Percentiles rank a stretch among this genome's conserved stretches.
Conservation (phyloP, 1,140 invertebrate genomes). For the Drosophila varians region DNA sequence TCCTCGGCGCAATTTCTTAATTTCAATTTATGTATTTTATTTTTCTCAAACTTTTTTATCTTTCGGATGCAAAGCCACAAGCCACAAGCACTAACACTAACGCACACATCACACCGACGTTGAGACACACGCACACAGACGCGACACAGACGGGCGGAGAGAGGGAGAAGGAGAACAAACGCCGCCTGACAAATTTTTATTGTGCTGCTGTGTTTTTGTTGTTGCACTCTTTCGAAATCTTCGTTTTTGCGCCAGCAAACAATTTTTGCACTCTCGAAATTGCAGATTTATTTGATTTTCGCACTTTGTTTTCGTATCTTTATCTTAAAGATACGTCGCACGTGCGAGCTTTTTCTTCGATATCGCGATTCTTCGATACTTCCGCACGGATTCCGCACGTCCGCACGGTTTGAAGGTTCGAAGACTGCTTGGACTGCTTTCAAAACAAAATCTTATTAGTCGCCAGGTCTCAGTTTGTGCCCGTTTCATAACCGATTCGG, state of each 20-base stretch:
- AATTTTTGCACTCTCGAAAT: conserved; percentile 42
- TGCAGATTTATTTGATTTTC: not conserved
- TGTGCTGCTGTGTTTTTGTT: conserved; percentile 45
- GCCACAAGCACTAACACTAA: conserved; percentile 3
- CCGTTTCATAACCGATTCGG: too few species aligned
- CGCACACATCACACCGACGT: conserved; percentile 18
- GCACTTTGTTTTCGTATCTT: conserved; percentile 4
- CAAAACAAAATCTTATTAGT: too few species aligned
- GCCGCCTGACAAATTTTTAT: conserved; percentile 72
- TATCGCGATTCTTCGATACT: too few species aligned
- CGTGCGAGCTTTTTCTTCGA: conserved; percentile 49
- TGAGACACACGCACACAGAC: conserved; percentile 11
- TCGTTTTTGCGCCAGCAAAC: conserved; percentile 40
- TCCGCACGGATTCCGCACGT: not conserved
- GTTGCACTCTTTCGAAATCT: conserved; percentile 77
- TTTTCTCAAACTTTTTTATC: conserved; percentile 62
- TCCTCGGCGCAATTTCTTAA: conserved; percentile 53
- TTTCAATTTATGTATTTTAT: conserved; percentile 27
- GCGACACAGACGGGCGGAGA: not conserved
- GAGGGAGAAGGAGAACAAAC: conserved; percentile 27
- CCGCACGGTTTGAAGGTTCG: not conserved
- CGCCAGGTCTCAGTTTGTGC: too few species aligned
- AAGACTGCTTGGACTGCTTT: too few species aligned
- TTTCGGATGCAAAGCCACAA: conserved; percentile 43
- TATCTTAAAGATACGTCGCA: conserved; percentile 39